Percentiles rank a stretch among this genome's conserved stretches.
Evolutionary conservation across 2,888 invertebrate genomes (phyloP).

Genomic region (Sesia apiformis): DNA sequence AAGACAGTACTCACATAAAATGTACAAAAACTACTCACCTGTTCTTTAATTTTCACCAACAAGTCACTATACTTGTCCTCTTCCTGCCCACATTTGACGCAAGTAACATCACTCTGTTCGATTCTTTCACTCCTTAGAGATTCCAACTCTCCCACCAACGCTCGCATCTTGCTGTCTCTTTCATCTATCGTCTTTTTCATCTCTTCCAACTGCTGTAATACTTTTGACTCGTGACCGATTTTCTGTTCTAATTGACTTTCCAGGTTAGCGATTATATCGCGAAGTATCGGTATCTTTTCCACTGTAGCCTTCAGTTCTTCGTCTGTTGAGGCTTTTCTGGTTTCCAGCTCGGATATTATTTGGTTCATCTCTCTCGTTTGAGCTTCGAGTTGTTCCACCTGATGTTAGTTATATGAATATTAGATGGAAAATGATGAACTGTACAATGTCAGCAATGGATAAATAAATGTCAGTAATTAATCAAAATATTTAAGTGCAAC

Average conservation of each 20-base stretch:
- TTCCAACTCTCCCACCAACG: conserved; percentile 69
- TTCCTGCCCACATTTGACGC: conserved; percentile 37
- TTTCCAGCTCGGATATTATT: conserved; percentile 75
- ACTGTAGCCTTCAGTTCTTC: conserved; percentile 82
- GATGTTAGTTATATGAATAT: not conserved
- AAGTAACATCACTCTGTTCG: conserved; percentile 49
- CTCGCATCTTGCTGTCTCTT: conserved; percentile 71
- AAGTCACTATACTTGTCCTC: conserved; percentile 38
- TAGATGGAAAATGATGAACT: no score
- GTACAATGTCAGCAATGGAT: no score
- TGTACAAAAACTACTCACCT: conserved; percentile 28
- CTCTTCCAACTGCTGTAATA: conserved; percentile 74
- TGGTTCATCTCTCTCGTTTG: conserved; percentile 82
- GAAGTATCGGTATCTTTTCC: conserved; percentile 81
- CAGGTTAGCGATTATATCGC: conserved; percentile 85
- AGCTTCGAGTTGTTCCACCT: conserved; percentile 87
- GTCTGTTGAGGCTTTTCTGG: conserved; percentile 78
- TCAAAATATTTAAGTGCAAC: not conserved
- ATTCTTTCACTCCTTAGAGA: conserved; percentile 56
- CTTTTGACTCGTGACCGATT: conserved; percentile 74
- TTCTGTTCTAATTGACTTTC: conserved; percentile 84
- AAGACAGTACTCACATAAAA: no score
- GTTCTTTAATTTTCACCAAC: conserved; percentile 45
- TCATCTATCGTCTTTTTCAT: conserved; percentile 72
- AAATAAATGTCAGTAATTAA: no score